Evolutionary conservation across 1,140 invertebrate genomes (phyloP).

Genomic region (Agrilus planipennis): DNA sequence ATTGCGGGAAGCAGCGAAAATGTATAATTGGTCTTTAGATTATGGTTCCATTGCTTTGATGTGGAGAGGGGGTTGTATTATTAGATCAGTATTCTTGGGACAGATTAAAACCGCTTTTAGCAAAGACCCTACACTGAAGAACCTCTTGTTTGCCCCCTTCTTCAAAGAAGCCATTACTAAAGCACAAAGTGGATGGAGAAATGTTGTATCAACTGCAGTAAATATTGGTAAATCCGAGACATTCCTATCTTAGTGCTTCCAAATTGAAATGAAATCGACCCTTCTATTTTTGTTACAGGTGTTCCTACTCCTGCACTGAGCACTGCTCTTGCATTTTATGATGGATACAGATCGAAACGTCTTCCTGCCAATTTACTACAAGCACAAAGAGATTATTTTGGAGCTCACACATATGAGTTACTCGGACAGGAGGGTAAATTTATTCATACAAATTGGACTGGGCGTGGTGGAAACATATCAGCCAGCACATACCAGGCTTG

Average conservation of each 20-base stretch:
- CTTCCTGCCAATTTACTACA: constrained; percentile 40
- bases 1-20: constrained; percentile 82
- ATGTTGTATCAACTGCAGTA: constrained; percentile 51
- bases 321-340: constrained; percentile 92
- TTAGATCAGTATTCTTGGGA: constrained; percentile 89
- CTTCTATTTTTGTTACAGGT: constrained; percentile 47
- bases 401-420: constrained; percentile 96
- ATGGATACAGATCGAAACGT: constrained; percentile 61
- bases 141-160: constrained; percentile 91
- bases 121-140: constrained; percentile 77
- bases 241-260: neutral
- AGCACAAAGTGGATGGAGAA: constrained; percentile 63
- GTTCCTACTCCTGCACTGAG: constrained; percentile 88
- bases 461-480: constrained; percentile 91
- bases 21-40: constrained; percentile 90
- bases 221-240: constrained; percentile 16
- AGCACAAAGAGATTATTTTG: constrained; percentile 98
- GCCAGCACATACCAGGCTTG: constrained; percentile 90
- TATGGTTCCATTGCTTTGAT: constrained; percentile 97
- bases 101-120: constrained; percentile 96
- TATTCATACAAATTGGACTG: constrained; percentile 98
- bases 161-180: constrained; percentile 76
- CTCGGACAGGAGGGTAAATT: constrained; percentile 76
- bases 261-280: neutral
- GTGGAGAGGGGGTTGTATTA: constrained; percentile 99